Conservation (phyloP, 1,140 invertebrate genomes). For the Megalonaias nervosa region DNA sequence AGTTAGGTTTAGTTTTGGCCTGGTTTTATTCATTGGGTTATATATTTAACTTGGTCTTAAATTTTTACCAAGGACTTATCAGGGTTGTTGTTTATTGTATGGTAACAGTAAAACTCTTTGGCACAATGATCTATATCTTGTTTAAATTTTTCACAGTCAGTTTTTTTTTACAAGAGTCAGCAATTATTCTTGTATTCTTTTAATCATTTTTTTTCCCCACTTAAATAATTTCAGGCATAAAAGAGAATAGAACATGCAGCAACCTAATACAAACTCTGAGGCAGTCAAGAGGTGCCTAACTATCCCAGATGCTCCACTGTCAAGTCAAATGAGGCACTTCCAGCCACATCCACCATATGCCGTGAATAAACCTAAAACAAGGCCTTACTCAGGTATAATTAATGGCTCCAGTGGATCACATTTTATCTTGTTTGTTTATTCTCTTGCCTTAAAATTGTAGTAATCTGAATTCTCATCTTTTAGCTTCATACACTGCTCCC, state of each 20-base stretch:
- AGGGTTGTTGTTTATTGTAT: no score
- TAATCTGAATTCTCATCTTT: not conserved
- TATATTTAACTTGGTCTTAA: no score
- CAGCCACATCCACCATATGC: constrained; percentile 59
- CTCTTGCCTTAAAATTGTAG: not conserved
- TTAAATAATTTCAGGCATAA: no score
- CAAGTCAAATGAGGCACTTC: constrained; percentile 50
- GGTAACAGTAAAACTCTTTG: no score
- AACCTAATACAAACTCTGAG: constrained; percentile 60
- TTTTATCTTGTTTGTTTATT: not conserved
- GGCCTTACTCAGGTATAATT: constrained; percentile 56
- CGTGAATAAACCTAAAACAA: constrained; percentile 30
- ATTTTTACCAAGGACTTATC: no score
- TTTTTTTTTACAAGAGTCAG: no score
- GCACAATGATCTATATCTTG: no score
- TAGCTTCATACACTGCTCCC: not conserved
- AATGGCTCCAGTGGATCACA: not conserved
- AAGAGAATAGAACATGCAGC: constrained; percentile 43
- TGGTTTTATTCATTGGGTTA: no score
- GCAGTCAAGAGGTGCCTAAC: constrained; percentile 56
- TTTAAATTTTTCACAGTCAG: no score
- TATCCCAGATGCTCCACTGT: constrained; percentile 49
- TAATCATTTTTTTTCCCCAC: no score
- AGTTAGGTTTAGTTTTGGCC: no score
- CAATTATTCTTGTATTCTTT: no score